These are phyloP conservation scores for Cantharis lateralis DNA, from an alignment of 2,888 invertebrate genomes.

Conservation along the genomic window DNA sequence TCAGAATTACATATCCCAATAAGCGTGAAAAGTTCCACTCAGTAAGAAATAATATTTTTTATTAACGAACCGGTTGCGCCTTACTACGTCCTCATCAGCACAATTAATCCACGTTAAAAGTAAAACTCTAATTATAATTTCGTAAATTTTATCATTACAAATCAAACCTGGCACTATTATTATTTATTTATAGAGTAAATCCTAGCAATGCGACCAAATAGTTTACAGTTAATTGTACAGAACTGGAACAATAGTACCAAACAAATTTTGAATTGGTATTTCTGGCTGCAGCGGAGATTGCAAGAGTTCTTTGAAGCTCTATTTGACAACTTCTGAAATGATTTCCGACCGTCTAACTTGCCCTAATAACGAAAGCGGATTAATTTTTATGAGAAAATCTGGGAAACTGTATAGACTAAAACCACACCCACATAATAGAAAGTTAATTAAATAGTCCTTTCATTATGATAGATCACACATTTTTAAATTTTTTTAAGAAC, in stretches of 20 bases:
- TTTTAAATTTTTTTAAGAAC: neutral
- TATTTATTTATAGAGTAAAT: no score
- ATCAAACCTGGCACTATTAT: no score
- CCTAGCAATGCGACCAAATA: neutral
- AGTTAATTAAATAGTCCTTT: neutral
- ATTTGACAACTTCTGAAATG: neutral
- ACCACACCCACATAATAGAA: neutral
- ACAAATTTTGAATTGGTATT: neutral
- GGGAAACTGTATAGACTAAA: neutral
- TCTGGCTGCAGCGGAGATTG: neutral
- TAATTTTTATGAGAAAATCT: neutral
- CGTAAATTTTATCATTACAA: no score
- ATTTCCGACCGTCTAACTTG: neutral
- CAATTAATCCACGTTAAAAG: no score
- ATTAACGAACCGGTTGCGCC: no score
- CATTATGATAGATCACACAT: neutral
- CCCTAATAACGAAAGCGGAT: neutral
- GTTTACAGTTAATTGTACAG: neutral
- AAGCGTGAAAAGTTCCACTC: no score
- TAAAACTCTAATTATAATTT: no score
- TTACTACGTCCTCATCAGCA: no score
- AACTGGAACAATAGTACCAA: neutral
- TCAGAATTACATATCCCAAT: no score
- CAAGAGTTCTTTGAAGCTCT: neutral
- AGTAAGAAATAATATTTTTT: no score